These are phyloP conservation scores for Empis livida DNA, from an alignment of 2,888 invertebrate species.

Conservation along the genomic window DNA sequence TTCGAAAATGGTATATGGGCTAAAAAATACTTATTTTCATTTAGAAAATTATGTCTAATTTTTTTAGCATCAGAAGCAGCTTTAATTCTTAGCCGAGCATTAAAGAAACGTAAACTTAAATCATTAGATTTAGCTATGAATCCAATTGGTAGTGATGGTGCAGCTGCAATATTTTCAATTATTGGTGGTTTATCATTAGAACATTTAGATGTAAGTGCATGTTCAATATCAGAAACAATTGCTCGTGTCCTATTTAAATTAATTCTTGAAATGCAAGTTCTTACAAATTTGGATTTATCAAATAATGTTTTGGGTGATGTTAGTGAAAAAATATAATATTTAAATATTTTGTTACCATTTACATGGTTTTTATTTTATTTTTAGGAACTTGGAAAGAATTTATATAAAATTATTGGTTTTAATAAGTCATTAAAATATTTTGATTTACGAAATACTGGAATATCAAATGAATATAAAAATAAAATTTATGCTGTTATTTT, in stretches of 20 bases:
- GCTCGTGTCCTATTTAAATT: constrained; percentile 28
- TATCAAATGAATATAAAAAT: constrained; percentile 20
- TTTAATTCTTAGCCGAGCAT: constrained; percentile 22
- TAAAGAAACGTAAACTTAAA: constrained; percentile 21
- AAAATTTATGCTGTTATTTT: constrained; percentile 18
- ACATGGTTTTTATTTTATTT: not conserved
- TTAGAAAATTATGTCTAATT: not conserved
- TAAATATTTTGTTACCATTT: too few species aligned
- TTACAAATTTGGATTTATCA: constrained; percentile 24
- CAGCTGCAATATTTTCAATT: constrained; percentile 26
- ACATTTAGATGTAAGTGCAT: constrained; percentile 25
- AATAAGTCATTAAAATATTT: constrained; percentile 24
- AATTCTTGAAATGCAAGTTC: constrained; percentile 23
- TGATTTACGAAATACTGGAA: constrained; percentile 29
- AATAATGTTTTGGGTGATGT: constrained; percentile 30
- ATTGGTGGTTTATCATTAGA: constrained; percentile 22
- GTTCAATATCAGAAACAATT: constrained; percentile 24
- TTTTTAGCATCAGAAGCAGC: constrained; percentile 29
- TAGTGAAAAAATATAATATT: not conserved
- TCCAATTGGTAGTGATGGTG: constrained; percentile 34
- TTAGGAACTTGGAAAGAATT: constrained; percentile 27
- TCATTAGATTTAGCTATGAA: constrained; percentile 27
- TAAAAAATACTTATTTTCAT: too few species aligned
- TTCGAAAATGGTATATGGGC: too few species aligned
- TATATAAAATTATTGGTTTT: constrained; percentile 26